Evolutionary conservation across 2,797 vertebrate genomes (phyloP), one percentile per base, ranked within the genome.

Genomic region (Lates japonicus): DNA sequence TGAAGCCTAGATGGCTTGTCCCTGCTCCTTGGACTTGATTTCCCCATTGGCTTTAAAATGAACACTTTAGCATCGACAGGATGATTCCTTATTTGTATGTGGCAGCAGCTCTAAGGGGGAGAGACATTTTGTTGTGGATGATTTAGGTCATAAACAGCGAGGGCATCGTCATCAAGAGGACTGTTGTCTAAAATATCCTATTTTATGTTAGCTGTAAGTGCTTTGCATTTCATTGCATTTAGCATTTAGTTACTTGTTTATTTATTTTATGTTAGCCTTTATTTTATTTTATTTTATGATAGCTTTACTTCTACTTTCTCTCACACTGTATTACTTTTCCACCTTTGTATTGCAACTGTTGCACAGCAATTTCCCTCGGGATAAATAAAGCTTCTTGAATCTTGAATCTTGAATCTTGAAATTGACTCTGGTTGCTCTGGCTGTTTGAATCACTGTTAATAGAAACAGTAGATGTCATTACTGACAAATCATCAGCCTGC

Each of bases 11-110:
- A 90, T 70, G 81, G 85, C 80, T 79, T 44, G 61, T 65, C 73
- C 80, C 62, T 42, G 54, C 65, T 80, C 70, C 68, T 65, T 55
- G 63, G 78, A 67, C 84, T 80, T 86, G 67, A 89, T 88, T 90
- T 88, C 87, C 88, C 87, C 4, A 22, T 48, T 70, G 85, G 74
- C 70, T 76, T 73, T 59, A 55, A 82, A 88, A 88, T 86, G 73
- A 82, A 76, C 74, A 79, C 81, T 76, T 82, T 39, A 75, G 81
- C 64, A 64, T 41, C 65, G 66, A 84, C 76, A 35, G 51, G 81
- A 65, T 44, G 49, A 74, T 84, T 60, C 22, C 29, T 63, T 68
- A 71, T 87, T 70, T 78, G 78, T 81, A 52, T 74, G 79, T 78
- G 4, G 60, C 51, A 7, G 78, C 58, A 7, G 54, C 71, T 86